Conservation (phyloP, 2,113 vertebrate species). For the Albula goreensis region DNA sequence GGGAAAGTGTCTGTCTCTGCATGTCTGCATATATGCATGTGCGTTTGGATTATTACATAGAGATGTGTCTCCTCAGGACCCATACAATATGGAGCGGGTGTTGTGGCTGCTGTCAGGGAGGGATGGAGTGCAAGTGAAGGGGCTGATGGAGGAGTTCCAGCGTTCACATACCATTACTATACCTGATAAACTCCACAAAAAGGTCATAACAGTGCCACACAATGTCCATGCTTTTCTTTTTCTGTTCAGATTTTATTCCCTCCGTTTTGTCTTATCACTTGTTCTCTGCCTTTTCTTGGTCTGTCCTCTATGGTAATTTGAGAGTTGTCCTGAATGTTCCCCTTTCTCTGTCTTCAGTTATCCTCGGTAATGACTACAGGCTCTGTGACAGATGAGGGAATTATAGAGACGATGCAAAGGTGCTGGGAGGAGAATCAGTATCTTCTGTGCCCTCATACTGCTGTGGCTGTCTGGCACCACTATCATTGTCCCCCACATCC, state of each 20-base stretch:
- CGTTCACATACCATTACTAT: conserved; percentile 61
- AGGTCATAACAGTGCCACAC: conserved; percentile 44
- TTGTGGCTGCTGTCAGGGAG: conserved; percentile 82
- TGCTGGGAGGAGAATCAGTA: conserved; percentile 76
- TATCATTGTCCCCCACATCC: conserved; percentile 54
- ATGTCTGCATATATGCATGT: not conserved
- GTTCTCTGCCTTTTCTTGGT: not conserved
- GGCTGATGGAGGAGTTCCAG: conserved; percentile 83
- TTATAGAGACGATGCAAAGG: conserved; percentile 67
- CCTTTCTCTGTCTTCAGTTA: conserved; percentile 49
- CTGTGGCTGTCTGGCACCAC: conserved; percentile 71
- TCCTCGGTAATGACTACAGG: conserved; percentile 52
- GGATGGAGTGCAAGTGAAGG: conserved; percentile 64
- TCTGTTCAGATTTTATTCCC: too few species aligned
- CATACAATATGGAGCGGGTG: conserved; percentile 92
- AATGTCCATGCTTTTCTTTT: not conserved
- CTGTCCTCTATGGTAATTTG: not conserved
- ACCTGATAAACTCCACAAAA: conserved; percentile 55
- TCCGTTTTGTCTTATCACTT: not conserved
- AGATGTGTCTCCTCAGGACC: conserved; percentile 70
- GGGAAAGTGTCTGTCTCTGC: not conserved
- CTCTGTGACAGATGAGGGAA: conserved; percentile 63
- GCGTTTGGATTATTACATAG: not conserved
- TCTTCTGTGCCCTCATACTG: conserved; percentile 72
- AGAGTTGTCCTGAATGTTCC: not conserved